A percentile compares a stretch with the other conserved stretches of the same genome.
phyloP scores from a whole-genome alignment of 2,113 vertebrate genomes.

The Diphyllodes magnificus region DNA sequence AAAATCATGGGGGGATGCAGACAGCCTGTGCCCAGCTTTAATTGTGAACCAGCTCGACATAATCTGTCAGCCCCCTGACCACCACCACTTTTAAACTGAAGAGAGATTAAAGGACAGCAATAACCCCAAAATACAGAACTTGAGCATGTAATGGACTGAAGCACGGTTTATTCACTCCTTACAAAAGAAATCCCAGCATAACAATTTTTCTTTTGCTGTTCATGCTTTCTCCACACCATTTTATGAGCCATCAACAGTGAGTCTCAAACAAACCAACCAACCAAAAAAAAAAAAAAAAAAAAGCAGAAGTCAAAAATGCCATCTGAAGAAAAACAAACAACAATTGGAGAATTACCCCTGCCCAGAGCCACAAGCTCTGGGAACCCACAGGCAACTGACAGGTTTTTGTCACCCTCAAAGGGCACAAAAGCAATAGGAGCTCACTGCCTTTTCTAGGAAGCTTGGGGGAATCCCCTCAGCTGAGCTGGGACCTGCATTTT shows the following conservation, averaged over 20 bases:
- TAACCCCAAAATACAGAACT: neutral
- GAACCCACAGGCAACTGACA: neutral
- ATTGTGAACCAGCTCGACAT: rapidly evolving
- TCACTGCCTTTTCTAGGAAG: neutral
- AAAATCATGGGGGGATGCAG: rapidly evolving
- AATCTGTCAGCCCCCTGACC: neutral
- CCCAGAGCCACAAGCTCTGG: neutral
- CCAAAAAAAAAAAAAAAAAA: neutral
- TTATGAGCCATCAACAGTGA: neutral
- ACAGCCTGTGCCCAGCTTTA: neutral
- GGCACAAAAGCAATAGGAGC: neutral
- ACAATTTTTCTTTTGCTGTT: neutral
- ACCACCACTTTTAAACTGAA: neutral
- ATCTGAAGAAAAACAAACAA: neutral
- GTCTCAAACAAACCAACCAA: neutral
- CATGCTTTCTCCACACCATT: neutral
- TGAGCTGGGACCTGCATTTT: neutral
- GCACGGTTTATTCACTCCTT: neutral
- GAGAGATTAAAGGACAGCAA: neutral
- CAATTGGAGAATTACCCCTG: neutral
- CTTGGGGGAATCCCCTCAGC: neutral
- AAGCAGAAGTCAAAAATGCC: neutral
- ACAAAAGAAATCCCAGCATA: neutral
- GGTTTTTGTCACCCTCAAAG: neutral
- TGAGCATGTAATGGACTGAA: neutral